These are phyloP conservation scores for Solen grandis DNA, from an alignment of 1,140 invertebrate species.

Conservation along the genomic window DNA sequence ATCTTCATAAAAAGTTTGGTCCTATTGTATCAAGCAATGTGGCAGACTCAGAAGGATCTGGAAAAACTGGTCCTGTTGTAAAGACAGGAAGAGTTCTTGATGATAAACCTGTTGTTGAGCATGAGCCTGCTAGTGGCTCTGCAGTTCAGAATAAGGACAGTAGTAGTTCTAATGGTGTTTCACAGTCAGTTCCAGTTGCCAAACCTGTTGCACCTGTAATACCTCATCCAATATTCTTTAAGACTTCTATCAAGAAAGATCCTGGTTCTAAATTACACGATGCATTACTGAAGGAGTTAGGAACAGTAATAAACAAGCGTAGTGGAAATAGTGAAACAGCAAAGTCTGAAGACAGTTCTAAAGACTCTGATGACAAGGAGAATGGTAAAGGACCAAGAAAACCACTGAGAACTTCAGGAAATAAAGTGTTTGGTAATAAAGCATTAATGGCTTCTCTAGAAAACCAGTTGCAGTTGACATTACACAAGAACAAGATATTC, in stretches of 20 bases:
- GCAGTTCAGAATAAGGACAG: background rate
- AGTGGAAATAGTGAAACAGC: background rate
- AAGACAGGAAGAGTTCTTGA: no score
- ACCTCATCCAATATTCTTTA: slow-evolving; percentile 69
- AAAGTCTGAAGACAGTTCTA: slow-evolving; percentile 26
- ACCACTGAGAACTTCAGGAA: slow-evolving; percentile 33
- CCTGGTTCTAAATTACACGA: slow-evolving; percentile 74
- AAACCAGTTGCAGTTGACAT: slow-evolving; percentile 67
- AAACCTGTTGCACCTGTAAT: background rate
- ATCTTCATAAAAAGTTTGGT: slow-evolving; percentile 45
- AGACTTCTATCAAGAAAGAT: slow-evolving; percentile 71
- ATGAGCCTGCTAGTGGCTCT: background rate
- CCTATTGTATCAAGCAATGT: slow-evolving; percentile 8
- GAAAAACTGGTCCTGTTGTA: background rate
- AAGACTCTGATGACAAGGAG: slow-evolving; percentile 45
- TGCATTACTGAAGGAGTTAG: slow-evolving; percentile 69
- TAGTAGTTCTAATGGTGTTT: background rate
- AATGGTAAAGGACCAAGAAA: slow-evolving; percentile 46
- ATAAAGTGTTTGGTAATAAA: slow-evolving; percentile 72
- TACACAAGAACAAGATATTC: slow-evolving; percentile 51
- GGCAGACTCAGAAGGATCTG: background rate
- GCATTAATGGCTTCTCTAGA: slow-evolving; percentile 69
- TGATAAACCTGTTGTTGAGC: no score
- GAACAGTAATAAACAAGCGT: slow-evolving; percentile 38
- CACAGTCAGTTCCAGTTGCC: background rate